A percentile compares a stretch with the other conserved stretches of the same genome.
These are phyloP conservation scores for Xiphias gladius DNA, from an alignment of 2,113 vertebrate species.

Conservation along the genomic window DNA sequence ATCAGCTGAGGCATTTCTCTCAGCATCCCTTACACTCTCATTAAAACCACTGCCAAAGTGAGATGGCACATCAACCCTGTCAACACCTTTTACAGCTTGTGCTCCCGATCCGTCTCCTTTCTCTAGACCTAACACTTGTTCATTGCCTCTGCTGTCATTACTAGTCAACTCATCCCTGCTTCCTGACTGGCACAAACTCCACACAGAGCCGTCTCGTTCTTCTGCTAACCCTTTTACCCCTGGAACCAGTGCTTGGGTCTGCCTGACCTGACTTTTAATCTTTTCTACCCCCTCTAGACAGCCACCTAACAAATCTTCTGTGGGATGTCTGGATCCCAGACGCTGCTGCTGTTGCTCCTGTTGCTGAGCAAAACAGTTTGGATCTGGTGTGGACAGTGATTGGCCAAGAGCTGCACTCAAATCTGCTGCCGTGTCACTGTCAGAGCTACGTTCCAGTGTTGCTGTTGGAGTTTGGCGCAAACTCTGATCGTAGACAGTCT, in stretches of 20 bases:
- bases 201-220: slow-evolving; percentile 30
- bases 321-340: slow-evolving; percentile 46
- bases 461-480: slow-evolving; percentile 42
- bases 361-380: slow-evolving; percentile 67
- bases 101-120: slow-evolving; percentile 18
- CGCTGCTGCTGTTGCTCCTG: slow-evolving; percentile 57
- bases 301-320: slow-evolving; percentile 59
- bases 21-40: slow-evolving; percentile 28
- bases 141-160: slow-evolving; percentile 34
- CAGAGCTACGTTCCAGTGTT: slow-evolving; percentile 43
- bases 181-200: slow-evolving; percentile 55
- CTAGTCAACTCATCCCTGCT: slow-evolving; percentile 37
- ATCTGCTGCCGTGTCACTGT: slow-evolving; percentile 41
- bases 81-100: slow-evolving; percentile 7
- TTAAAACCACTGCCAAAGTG: slow-evolving; percentile 40
- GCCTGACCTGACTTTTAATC: slow-evolving; percentile 3
- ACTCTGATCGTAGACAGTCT: slow-evolving; percentile 50
- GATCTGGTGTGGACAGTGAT: slow-evolving; percentile 48
- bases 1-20: slow-evolving; percentile 27
- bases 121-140: slow-evolving; percentile 25
- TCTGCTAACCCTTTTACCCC: slow-evolving; percentile 10
- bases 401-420: slow-evolving; percentile 49
- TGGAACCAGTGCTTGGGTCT: slow-evolving; percentile 7
- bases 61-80: slow-evolving; percentile 17
- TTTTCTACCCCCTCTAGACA: slow-evolving; percentile 31